phyloP scores from a whole-genome alignment of 2,113 vertebrate genomes.

The Eurypyga helias region DNA sequence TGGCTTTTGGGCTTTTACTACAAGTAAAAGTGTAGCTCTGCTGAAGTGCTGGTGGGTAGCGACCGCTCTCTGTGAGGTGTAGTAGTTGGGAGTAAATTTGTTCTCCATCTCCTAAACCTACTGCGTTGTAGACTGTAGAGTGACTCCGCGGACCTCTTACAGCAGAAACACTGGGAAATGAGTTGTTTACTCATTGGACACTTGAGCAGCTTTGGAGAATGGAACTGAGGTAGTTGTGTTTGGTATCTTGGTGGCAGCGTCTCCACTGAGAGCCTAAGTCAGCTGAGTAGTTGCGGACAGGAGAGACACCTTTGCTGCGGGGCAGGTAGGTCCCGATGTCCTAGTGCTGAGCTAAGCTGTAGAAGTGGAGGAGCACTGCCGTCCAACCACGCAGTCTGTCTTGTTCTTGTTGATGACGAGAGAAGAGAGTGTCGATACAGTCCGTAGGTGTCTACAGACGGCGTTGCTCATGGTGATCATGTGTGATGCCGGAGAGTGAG shows the following conservation, averaged over 20 bases:
- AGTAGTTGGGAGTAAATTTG: not conserved
- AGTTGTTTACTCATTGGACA: not conserved
- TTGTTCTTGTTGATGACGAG: not conserved
- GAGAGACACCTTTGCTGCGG: accelerated
- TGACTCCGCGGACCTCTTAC: not conserved
- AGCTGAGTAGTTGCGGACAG: no score
- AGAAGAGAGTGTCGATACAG: no score
- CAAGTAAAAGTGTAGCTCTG: not conserved
- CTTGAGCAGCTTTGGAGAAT: not conserved
- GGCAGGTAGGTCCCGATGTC: not conserved
- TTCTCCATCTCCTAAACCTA: not conserved
- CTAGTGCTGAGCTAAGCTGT: not conserved
- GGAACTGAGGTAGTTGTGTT: accelerated
- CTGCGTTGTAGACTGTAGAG: accelerated
- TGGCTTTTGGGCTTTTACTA: not conserved
- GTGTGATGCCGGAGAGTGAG: accelerated
- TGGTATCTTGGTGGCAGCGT: not conserved
- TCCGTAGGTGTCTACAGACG: not conserved
- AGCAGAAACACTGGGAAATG: not conserved
- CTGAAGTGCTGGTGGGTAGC: not conserved
- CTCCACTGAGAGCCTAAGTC: not conserved
- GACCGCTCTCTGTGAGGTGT: not conserved
- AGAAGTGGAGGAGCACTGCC: not conserved
- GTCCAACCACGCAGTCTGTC: accelerated
- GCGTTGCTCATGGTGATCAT: not conserved